Percentiles rank a stretch among this genome's conserved stretches.
phyloP scores from a whole-genome alignment of 2,113 vertebrate species.

The Lycaon pictus region DNA sequence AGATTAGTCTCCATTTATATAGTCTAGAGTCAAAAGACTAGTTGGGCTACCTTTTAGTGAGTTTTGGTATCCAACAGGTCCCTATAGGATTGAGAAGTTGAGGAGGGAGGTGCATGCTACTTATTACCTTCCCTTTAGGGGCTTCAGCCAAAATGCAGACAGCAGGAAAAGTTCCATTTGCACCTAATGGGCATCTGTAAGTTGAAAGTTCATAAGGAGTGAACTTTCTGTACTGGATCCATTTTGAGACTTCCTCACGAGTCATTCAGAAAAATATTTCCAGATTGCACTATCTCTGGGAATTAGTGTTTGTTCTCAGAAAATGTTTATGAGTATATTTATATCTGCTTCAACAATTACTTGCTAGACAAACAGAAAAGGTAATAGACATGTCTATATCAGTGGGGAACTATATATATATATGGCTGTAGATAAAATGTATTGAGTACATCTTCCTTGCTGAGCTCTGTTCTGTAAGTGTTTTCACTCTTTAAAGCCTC shows the following conservation, averaged over 20 bases:
- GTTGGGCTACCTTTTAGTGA: not conserved
- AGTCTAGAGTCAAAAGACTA: not conserved
- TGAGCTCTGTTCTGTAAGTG: not conserved
- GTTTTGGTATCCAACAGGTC: not conserved
- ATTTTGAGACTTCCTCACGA: conserved; percentile 47
- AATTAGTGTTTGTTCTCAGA: conserved; percentile 5
- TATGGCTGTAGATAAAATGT: not conserved
- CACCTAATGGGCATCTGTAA: not conserved
- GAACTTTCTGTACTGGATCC: not conserved
- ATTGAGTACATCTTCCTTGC: conserved; percentile 1
- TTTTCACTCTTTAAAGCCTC: conserved; percentile 13
- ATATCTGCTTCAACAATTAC: not conserved
- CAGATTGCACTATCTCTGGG: not conserved
- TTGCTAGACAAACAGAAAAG: conserved; percentile 34
- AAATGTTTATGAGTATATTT: not conserved
- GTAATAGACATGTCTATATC: not conserved
- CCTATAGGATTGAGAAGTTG: not conserved
- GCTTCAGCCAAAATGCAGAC: not conserved
- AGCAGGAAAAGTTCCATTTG: not conserved
- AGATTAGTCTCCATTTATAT: not conserved
- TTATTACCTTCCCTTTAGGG: not conserved
- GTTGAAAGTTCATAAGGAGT: conserved; percentile 28
- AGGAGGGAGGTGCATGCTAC: not conserved
- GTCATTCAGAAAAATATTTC: conserved; percentile 63
- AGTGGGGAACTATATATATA: not conserved